Evolutionary conservation across 1,140 invertebrate species (phyloP).

Genomic region (Cheumatopsyche charites): DNA sequence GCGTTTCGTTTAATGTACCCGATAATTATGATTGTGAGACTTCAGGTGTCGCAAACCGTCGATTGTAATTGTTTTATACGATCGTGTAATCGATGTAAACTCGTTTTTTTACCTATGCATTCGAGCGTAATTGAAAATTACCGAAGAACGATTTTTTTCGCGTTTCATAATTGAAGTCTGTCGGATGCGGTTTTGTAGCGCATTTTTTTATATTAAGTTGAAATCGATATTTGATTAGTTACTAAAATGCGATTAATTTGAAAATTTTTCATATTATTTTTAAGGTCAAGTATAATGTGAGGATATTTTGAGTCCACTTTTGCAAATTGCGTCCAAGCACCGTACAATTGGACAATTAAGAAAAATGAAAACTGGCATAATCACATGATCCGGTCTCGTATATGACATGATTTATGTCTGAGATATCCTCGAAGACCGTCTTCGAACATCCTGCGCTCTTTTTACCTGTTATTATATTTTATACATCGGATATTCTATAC

Average conservation of each 20-base stretch:
- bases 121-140: not conserved
- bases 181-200: too few relatives aligned
- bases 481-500: too few relatives aligned
- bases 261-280: too few relatives aligned
- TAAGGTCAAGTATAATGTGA: too few relatives aligned
- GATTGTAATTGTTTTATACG: not conserved
- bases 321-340: not conserved
- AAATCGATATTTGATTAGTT: too few relatives aligned
- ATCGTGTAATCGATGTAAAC: too few relatives aligned
- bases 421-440: not conserved
- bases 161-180: too few relatives aligned
- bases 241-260: too few relatives aligned
- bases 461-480: conserved; percentile 29
- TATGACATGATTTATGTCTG: conserved; percentile 28
- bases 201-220: too few relatives aligned
- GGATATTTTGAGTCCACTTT: not conserved
- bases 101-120: not conserved
- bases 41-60: not conserved
- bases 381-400: conserved; percentile 17
- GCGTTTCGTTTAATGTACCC: not conserved
- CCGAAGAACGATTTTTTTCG: too few relatives aligned
- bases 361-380: conserved; percentile 33
- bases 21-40: not conserved
- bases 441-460: not conserved
- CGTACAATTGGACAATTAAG: conserved; percentile 32